Percentiles rank a stretch among this genome's conserved stretches.
Conservation (phyloP, 2,113 vertebrate genomes). For the Toxostoma redivivum region DNA sequence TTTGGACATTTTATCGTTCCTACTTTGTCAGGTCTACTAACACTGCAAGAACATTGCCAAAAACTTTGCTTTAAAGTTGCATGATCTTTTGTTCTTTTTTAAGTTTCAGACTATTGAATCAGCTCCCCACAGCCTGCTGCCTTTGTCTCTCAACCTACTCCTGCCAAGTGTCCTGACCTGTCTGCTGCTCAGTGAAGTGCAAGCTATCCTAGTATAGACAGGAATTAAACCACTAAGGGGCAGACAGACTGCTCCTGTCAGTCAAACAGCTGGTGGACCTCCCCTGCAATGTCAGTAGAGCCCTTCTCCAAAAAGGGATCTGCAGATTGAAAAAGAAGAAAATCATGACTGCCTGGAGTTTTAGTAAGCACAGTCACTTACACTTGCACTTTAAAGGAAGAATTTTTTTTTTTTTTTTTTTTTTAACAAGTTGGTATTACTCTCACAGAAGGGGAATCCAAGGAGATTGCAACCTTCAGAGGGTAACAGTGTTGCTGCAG, state of each 20-base stretch:
- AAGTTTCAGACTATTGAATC: conserved; percentile 4
- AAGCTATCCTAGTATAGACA: conserved; percentile 83
- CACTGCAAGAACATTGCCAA: conserved; percentile 82
- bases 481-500: background rate
- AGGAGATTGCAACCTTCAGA: background rate
- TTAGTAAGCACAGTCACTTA: background rate
- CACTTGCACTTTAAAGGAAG: background rate
- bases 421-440: background rate
- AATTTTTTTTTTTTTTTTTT: background rate
- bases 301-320: conserved; percentile 24
- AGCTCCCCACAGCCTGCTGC: conserved; percentile 65
- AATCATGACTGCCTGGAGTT: background rate
- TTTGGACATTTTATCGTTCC: conserved; percentile 83
- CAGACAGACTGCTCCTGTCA: conserved; percentile 86
- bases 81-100: background rate
- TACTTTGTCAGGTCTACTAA: conserved; percentile 58
- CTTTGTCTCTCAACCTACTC: conserved; percentile 76
- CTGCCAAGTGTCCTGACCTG: conserved; percentile 74
- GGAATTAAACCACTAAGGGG: conserved; percentile 87
- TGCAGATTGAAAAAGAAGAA: background rate
- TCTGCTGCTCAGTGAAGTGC: conserved; percentile 75
- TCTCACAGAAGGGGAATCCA: background rate
- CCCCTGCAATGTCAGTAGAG: conserved; percentile 64
- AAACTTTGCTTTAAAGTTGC: conserved; percentile 9
- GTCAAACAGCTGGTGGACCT: conserved; percentile 84